Percentiles rank a stretch among this genome's conserved stretches.
phyloP scores from a whole-genome alignment of 2,888 invertebrate genomes.

The Romanomermis culicivorax region DNA sequence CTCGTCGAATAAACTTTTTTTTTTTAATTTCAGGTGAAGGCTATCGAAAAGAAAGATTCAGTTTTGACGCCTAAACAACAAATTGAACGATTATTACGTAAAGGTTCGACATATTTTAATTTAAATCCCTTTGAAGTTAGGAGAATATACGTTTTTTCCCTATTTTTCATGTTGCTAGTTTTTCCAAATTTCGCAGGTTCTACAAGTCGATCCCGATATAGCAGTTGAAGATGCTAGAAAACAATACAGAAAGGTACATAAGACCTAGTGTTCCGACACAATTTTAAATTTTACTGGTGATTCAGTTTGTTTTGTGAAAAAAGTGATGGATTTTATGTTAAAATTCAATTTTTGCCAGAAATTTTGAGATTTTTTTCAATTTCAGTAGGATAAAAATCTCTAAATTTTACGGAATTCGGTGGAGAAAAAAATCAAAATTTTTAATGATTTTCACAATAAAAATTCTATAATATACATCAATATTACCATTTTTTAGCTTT shows the following conservation, averaged over 20 bases:
- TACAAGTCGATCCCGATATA: constrained; percentile 52
- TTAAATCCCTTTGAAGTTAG: constrained; percentile 54
- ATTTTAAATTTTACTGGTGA: constrained; percentile 7
- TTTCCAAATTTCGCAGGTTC: constrained; percentile 15
- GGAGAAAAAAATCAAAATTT: constrained; percentile 4
- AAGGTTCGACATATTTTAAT: constrained; percentile 95
- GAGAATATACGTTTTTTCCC: neutral
- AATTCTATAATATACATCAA: no score
- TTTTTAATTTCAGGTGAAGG: constrained; percentile 58
- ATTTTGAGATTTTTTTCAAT: no score
- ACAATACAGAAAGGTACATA: constrained; percentile 58
- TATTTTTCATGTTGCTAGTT: neutral
- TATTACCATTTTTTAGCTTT: constrained; percentile 40
- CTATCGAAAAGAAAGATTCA: constrained; percentile 90
- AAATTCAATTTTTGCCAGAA: no score
- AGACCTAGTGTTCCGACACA: neutral
- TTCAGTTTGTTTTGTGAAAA: neutral
- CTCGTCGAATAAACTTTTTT: neutral
- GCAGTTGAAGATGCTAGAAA: constrained; percentile 78
- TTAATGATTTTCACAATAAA: constrained; percentile 10
- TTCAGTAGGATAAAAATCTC: no score
- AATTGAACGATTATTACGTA: constrained; percentile 76
- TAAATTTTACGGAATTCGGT: no score
- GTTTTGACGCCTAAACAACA: constrained; percentile 88
- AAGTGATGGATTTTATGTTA: no score